Percentiles rank a stretch among this genome's conserved stretches.
Conservation (phyloP, 2,113 vertebrate species). For the Muscicapa adusta region DNA sequence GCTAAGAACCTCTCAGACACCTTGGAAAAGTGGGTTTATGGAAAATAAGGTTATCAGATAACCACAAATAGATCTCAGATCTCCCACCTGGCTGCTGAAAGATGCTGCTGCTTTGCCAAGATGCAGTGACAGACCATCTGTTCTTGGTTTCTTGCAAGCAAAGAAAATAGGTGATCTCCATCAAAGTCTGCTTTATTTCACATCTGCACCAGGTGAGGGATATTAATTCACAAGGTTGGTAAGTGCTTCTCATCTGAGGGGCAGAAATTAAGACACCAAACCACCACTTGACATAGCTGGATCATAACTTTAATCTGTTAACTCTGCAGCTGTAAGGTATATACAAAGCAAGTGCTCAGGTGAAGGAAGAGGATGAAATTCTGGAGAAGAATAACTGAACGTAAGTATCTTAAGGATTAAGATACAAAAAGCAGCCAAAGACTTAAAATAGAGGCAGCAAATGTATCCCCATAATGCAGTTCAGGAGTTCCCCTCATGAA, state of each 20-base stretch:
- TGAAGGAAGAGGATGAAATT: not conserved
- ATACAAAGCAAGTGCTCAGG: not conserved
- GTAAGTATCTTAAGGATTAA: not conserved
- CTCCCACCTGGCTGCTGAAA: not conserved
- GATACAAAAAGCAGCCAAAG: not conserved
- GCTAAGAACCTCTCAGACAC: not conserved
- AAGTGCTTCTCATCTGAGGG: not conserved
- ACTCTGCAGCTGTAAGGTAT: not conserved
- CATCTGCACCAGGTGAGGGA: not conserved
- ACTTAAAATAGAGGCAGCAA: not conserved
- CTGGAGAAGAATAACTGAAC: not conserved
- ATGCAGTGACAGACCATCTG: not conserved
- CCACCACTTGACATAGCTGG: not conserved
- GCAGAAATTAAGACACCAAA: conserved; percentile 12
- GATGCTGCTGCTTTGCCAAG: not conserved
- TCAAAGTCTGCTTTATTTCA: not conserved
- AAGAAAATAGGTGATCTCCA: not conserved
- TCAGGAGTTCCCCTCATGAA: not conserved
- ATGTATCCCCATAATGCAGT: not conserved
- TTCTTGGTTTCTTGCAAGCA: not conserved
- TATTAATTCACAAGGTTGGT: not conserved
- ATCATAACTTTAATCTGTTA: conserved; percentile 10
- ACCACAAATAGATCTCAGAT: not conserved
- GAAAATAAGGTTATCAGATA: not conserved
- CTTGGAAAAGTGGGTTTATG: not conserved